Percentiles rank a stretch among this genome's conserved stretches.
phyloP scores from a whole-genome alignment of 2,113 vertebrate species.

The Chaetura pelagica region DNA sequence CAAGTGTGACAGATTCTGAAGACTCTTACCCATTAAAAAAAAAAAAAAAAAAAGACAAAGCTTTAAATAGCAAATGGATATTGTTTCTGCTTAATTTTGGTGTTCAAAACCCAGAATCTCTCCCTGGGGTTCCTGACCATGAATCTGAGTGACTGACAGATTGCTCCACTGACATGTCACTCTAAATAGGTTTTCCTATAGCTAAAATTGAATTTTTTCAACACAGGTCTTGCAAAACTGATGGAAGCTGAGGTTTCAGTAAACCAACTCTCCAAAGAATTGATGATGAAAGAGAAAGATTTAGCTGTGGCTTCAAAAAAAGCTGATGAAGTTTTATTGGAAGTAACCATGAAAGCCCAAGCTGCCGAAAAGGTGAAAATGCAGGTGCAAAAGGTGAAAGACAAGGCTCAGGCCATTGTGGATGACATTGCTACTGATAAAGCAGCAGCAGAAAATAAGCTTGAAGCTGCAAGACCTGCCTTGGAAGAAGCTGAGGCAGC shows the following conservation, averaged over 20 bases:
- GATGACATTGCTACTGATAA: constrained; percentile 85
- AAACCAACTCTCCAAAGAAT: constrained; percentile 79
- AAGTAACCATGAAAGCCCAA: constrained; percentile 84
- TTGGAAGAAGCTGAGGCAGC: constrained; percentile 81
- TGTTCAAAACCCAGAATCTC: not conserved
- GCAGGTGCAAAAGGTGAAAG: constrained; percentile 88
- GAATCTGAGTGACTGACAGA: not conserved
- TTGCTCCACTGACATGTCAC: not conserved
- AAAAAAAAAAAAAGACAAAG: not conserved
- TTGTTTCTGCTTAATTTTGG: not conserved
- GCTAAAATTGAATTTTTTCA: not conserved
- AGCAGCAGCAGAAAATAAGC: constrained; percentile 79
- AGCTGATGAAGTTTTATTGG: constrained; percentile 80
- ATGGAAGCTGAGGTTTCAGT: constrained; percentile 86
- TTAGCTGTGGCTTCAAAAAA: constrained; percentile 80
- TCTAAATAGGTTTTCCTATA: not conserved
- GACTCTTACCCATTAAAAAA: not conserved
- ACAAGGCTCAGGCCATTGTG: constrained; percentile 86
- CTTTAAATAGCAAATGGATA: not conserved
- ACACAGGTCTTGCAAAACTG: constrained; percentile 81
- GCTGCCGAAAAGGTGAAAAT: constrained; percentile 84
- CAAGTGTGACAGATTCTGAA: not conserved
- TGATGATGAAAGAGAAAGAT: constrained; percentile 82
- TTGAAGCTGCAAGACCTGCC: constrained; percentile 84
- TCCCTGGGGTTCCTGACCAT: not conserved